These are phyloP conservation scores for Rhinophrynus dorsalis DNA, from an alignment of 2,797 vertebrate species.

Conservation along the genomic window DNA sequence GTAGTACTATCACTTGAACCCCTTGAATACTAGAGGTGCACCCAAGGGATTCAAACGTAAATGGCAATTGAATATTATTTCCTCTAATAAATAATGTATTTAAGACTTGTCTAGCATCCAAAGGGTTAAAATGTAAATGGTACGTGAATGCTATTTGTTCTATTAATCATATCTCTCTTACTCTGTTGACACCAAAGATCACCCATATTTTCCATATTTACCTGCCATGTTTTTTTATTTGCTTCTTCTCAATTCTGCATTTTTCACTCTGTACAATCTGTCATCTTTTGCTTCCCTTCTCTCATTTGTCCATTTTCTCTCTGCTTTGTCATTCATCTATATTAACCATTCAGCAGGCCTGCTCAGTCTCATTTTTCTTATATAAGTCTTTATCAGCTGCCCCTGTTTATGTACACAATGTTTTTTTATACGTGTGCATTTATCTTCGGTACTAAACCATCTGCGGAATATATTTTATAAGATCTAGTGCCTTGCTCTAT, in stretches of 20 bases:
- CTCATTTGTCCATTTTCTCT: constrained; percentile 16
- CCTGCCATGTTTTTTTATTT: neutral
- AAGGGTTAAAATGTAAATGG: too few species aligned
- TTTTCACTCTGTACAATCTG: constrained; percentile 8
- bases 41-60: too few species aligned
- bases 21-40: too few species aligned
- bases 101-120: too few species aligned
- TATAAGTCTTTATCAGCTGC: constrained; percentile 35
- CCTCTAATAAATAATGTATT: too few species aligned
- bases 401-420: constrained; percentile 30
- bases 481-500: constrained; percentile 23
- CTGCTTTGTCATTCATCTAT: constrained; percentile 26
- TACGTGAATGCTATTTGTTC: neutral
- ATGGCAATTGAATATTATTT: too few species aligned
- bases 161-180: neutral
- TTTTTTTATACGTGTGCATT: constrained; percentile 32
- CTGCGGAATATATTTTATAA: constrained; percentile 31
- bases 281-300: constrained; percentile 21
- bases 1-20: too few species aligned
- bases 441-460: constrained; percentile 33
- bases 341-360: constrained; percentile 26
- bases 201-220: neutral
- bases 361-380: constrained; percentile 38
- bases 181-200: neutral
- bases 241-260: neutral